phyloP scores from a whole-genome alignment of 2,888 invertebrate genomes.

The Azorinus chamasolen region DNA sequence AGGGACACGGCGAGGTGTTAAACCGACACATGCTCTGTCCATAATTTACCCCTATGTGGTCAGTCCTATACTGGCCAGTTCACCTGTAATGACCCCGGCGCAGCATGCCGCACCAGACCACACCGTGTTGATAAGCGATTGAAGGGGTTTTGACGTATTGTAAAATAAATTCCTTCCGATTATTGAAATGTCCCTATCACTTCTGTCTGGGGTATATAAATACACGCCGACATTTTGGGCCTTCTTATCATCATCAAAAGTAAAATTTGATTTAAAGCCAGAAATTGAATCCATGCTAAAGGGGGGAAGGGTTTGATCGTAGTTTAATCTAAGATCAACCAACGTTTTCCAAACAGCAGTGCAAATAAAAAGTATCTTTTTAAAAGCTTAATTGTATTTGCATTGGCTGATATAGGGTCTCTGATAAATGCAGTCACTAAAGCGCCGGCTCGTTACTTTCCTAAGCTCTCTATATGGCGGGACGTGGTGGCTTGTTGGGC shows the following conservation, averaged over 20 bases:
- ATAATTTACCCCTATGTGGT: constrained; percentile 47
- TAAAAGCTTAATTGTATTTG: constrained; percentile 63
- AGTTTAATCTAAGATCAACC: constrained; percentile 52
- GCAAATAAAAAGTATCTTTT: constrained; percentile 64
- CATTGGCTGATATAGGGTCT: constrained; percentile 36
- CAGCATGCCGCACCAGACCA: constrained; percentile 3
- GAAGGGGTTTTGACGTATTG: constrained; percentile 33
- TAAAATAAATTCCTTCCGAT: constrained; percentile 58
- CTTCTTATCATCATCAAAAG: constrained; percentile 59
- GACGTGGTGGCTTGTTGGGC: too few species aligned
- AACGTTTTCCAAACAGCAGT: constrained; percentile 49
- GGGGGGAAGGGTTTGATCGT: constrained; percentile 32
- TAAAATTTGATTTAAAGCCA: constrained; percentile 54
- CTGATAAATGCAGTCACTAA: constrained; percentile 41
- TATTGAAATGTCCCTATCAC: constrained; percentile 38
- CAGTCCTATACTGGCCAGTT: constrained; percentile 20
- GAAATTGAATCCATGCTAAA: constrained; percentile 41
- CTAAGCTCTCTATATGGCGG: too few species aligned
- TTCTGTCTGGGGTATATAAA: constrained; percentile 39
- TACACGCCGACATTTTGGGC: constrained; percentile 38
- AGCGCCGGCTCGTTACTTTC: neutral
- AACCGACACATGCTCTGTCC: constrained; percentile 34
- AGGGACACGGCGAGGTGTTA: constrained; percentile 34
- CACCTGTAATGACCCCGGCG: constrained; percentile 33
- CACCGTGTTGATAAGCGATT: neutral